Conservation (phyloP, 2,888 invertebrate genomes). For the Cyclophora punctaria region DNA sequence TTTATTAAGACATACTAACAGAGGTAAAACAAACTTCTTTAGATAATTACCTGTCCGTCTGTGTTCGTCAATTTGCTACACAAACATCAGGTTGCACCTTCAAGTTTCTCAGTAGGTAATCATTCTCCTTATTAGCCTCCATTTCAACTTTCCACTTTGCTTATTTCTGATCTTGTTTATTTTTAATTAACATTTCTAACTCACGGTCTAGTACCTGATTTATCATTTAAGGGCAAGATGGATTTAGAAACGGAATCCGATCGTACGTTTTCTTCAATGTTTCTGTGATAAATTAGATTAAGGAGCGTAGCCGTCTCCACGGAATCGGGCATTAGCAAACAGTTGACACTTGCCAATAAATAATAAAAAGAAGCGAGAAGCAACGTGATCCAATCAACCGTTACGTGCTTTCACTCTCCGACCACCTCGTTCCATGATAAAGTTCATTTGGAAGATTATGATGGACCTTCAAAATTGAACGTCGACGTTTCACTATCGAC, state of each 20-base stretch:
- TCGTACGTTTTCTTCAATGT: slow-evolving; percentile 5
- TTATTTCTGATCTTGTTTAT: slow-evolving; percentile 17
- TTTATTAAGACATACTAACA: background rate
- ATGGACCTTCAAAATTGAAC: slow-evolving; percentile 14
- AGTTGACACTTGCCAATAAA: slow-evolving; percentile 44
- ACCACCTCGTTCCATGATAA: slow-evolving; percentile 31
- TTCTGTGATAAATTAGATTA: slow-evolving; percentile 27
- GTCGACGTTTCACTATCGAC: slow-evolving; percentile 24
- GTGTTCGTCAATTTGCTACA: slow-evolving; percentile 4
- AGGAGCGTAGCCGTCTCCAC: slow-evolving; percentile 30
- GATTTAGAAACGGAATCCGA: slow-evolving; percentile 14
- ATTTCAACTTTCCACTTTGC: slow-evolving; percentile 15
- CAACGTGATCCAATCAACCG: slow-evolving; percentile 52
- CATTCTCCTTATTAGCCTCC: slow-evolving; percentile 13
- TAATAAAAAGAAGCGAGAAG: slow-evolving; percentile 32
- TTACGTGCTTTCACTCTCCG: slow-evolving; percentile 61
- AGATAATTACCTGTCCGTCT: too few species aligned
- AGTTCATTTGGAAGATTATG: slow-evolving; percentile 29
- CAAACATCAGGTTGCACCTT: slow-evolving; percentile 2
- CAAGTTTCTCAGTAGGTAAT: slow-evolving; percentile 7
- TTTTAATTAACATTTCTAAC: slow-evolving; percentile 19
- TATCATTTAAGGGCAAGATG: slow-evolving; percentile 15
- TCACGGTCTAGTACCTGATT: slow-evolving; percentile 14
- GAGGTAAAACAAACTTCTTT: too few species aligned
- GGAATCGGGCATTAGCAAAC: slow-evolving; percentile 42